Evolutionary conservation across 2,888 invertebrate species (phyloP).

Genomic region (Spatulosminthurus flaviceps): DNA sequence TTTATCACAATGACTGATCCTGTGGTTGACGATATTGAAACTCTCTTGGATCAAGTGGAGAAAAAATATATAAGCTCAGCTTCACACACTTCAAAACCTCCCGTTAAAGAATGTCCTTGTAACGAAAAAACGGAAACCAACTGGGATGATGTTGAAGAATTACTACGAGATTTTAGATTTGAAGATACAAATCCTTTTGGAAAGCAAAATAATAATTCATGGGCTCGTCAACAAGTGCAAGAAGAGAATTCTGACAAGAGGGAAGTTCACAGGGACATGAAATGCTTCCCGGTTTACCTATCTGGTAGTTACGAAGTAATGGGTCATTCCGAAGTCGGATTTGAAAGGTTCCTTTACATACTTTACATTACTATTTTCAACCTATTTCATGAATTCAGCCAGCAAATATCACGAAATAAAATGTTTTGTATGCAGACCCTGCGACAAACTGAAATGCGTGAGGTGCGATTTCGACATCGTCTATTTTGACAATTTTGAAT

Average conservation of each 20-base stretch:
- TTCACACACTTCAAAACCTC: constrained; percentile 28
- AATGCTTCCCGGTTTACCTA: constrained; percentile 57
- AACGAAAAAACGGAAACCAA: constrained; percentile 54
- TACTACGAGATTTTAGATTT: constrained; percentile 58
- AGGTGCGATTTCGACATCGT: constrained; percentile 59
- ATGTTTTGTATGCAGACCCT: constrained; percentile 55
- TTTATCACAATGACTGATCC: not conserved
- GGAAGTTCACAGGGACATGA: constrained; percentile 27
- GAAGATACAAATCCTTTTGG: constrained; percentile 60
- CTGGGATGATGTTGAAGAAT: constrained; percentile 62
- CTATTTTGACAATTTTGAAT: constrained; percentile 59
- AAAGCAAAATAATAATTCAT: constrained; percentile 58
- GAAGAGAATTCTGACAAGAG: constrained; percentile 10
- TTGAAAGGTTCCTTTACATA: constrained; percentile 57
- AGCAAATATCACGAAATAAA: too few species aligned
- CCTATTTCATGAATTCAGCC: too few species aligned
- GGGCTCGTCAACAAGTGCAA: constrained; percentile 50
- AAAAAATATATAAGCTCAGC: constrained; percentile 51
- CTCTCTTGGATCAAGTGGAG: constrained; percentile 58
- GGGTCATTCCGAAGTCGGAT: constrained; percentile 55
- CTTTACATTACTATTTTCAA: too few species aligned
- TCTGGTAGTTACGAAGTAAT: constrained; percentile 58
- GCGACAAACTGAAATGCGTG: constrained; percentile 59
- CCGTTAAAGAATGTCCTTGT: constrained; percentile 57
- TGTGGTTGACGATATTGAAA: constrained; percentile 55